Evolutionary conservation across 2,888 invertebrate species (phyloP).

Genomic region (Trissolcus brochymenae): DNA sequence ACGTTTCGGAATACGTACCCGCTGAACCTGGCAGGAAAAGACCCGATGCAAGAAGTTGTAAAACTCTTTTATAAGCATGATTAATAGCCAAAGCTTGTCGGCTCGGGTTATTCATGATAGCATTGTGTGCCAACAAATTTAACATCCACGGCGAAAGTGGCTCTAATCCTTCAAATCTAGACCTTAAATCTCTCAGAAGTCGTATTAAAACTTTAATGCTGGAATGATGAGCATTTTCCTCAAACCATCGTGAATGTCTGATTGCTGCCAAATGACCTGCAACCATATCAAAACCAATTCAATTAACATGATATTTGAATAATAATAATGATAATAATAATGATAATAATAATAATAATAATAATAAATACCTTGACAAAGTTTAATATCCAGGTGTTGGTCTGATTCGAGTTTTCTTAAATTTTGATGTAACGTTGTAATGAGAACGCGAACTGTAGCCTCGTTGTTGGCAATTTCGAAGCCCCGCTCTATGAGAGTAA

Average conservation of each 20-base stretch:
- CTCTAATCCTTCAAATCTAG: constrained; percentile 92
- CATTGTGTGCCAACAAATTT: constrained; percentile 95
- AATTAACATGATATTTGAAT: background rate
- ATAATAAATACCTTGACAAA: constrained; percentile 74
- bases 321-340: background rate
- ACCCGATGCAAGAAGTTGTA: constrained; percentile 94
- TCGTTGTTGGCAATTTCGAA: constrained; percentile 92
- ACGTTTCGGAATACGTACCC: constrained; percentile 74
- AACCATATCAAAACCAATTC: background rate
- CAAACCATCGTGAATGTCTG: constrained; percentile 97
- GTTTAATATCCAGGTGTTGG: constrained; percentile 82
- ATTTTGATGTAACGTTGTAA: constrained; percentile 96
- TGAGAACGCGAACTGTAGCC: constrained; percentile 91
- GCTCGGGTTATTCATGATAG: constrained; percentile 96
- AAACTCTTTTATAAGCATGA: constrained; percentile 89
- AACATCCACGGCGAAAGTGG: constrained; percentile 97
- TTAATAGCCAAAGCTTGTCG: constrained; percentile 94
- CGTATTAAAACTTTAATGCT: constrained; percentile 96
- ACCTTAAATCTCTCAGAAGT: constrained; percentile 92
- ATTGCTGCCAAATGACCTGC: constrained; percentile 92
- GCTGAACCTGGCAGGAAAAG: constrained; percentile 96
- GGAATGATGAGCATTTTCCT: constrained; percentile 97
- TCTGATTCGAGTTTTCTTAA: constrained; percentile 94
- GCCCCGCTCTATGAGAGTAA: constrained; percentile 83
- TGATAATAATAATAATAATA: background rate